phyloP scores from a whole-genome alignment of 2,113 vertebrate genomes.

The Synchiropus splendidus region DNA sequence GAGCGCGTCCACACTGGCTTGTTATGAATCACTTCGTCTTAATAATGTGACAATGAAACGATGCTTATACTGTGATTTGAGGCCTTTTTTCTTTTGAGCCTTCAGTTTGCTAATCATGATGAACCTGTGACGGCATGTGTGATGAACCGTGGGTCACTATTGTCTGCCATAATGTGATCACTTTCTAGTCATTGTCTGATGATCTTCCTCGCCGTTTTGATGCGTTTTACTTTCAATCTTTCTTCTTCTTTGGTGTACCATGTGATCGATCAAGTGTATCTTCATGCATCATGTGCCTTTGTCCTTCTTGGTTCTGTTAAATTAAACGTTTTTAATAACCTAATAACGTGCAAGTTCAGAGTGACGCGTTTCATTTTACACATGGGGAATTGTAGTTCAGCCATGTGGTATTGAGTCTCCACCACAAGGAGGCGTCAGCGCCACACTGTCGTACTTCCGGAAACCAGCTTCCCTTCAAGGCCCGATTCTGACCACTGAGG shows the following conservation, averaged over 20 bases:
- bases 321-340: conserved; percentile 59
- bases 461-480: too few species aligned
- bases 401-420: neutral
- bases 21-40: too few species aligned
- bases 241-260: conserved; percentile 32
- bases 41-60: conserved; percentile 38
- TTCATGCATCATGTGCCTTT: conserved; percentile 50
- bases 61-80: conserved; percentile 51
- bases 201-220: conserved; percentile 21
- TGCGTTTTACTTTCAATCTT: conserved; percentile 37
- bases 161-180: conserved; percentile 13
- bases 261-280: conserved; percentile 32
- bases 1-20: too few species aligned
- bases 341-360: too few species aligned
- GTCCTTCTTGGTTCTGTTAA: too few species aligned
- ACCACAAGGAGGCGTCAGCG: conserved; percentile 34
- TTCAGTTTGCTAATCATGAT: too few species aligned
- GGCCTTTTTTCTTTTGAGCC: conserved; percentile 13
- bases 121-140: too few species aligned
- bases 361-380: too few species aligned
- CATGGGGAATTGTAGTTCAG: too few species aligned
- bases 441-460: too few species aligned
- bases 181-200: conserved; percentile 17
- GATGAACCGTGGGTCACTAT: neutral
- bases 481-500: too few species aligned